Percentiles rank a stretch among this genome's conserved stretches.
These are phyloP conservation scores for Pelosia muscerda DNA, from an alignment of 2,888 invertebrate species.

Conservation along the genomic window DNA sequence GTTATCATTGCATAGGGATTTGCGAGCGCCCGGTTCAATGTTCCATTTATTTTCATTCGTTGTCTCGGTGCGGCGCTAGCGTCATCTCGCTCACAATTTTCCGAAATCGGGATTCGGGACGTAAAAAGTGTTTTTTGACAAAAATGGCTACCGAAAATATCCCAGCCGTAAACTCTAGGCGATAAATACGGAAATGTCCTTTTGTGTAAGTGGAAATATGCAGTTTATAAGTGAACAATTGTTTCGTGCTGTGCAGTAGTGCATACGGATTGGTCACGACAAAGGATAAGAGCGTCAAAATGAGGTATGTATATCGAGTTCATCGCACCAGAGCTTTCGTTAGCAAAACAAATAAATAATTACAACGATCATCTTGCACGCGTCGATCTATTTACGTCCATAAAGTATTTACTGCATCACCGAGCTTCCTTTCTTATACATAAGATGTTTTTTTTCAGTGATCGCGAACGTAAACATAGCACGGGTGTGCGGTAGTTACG, in stretches of 20 bases:
- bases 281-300: slow-evolving; percentile 82
- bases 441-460: slow-evolving; percentile 61
- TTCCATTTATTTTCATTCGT: slow-evolving; percentile 72
- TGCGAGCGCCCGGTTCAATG: slow-evolving; percentile 66
- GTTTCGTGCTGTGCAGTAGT: slow-evolving; percentile 83
- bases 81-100: slow-evolving; percentile 76
- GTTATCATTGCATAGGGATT: slow-evolving; percentile 45
- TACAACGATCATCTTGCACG: slow-evolving; percentile 66
- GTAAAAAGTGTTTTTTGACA: slow-evolving; percentile 78
- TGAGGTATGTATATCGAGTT: slow-evolving; percentile 81
- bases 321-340: slow-evolving; percentile 79
- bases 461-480: slow-evolving; percentile 76
- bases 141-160: slow-evolving; percentile 82
- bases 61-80: slow-evolving; percentile 75
- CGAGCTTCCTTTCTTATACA: slow-evolving; percentile 63
- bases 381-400: slow-evolving; percentile 76
- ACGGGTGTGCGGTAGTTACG: slow-evolving; percentile 65
- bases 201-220: slow-evolving; percentile 80
- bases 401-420: slow-evolving; percentile 67
- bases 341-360: slow-evolving; percentile 85
- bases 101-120: slow-evolving; percentile 78
- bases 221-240: slow-evolving; percentile 84
- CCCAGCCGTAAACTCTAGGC: slow-evolving; percentile 71
- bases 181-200: slow-evolving; percentile 75
- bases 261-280: slow-evolving; percentile 82